Conservation (phyloP, 2,113 vertebrate genomes). For the Suricata suricatta region DNA sequence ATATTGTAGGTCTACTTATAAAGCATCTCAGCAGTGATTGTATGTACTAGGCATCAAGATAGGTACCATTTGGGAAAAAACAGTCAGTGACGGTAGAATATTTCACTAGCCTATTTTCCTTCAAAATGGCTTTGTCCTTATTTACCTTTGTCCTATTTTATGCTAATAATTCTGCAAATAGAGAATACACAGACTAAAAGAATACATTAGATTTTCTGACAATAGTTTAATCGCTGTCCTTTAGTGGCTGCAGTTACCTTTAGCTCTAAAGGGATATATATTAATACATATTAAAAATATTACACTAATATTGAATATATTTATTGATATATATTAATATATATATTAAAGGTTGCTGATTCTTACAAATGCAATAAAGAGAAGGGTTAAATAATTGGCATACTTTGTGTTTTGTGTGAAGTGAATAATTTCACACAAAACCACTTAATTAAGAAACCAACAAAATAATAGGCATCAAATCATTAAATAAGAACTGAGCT, state of each 20-base stretch:
- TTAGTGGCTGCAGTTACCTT: neutral
- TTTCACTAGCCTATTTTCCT: neutral
- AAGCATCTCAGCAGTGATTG: neutral
- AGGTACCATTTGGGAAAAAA: neutral
- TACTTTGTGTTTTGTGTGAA: neutral
- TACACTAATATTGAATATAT: neutral
- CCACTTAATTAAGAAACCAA: neutral
- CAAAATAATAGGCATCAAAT: neutral
- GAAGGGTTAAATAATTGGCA: neutral
- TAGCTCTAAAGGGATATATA: neutral
- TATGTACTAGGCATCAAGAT: neutral
- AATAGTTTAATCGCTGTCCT: neutral
- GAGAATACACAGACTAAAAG: neutral
- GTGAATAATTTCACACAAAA: slow-evolving; percentile 2
- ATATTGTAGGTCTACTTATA: neutral
- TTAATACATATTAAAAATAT: neutral
- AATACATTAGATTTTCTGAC: neutral
- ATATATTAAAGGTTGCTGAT: neutral
- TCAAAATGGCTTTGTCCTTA: neutral
- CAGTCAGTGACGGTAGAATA: neutral
- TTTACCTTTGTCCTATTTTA: neutral
- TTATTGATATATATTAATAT: neutral
- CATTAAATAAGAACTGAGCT: neutral
- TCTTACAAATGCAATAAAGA: neutral
- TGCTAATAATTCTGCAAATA: neutral